Evolutionary conservation across 2,888 invertebrate species (phyloP).

Genomic region (Drosophila hamatofila): DNA sequence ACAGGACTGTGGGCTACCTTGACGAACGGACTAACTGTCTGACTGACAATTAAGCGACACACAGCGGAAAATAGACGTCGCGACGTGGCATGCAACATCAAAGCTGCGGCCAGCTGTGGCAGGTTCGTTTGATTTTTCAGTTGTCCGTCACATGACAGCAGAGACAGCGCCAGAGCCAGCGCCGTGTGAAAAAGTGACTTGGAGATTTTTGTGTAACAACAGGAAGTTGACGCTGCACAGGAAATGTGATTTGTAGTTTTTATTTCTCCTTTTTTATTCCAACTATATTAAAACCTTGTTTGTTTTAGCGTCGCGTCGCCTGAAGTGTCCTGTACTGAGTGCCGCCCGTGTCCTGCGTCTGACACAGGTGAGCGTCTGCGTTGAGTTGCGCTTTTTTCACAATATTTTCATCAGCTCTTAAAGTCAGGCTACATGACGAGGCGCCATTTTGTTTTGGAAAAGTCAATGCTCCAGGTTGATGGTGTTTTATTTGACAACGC

Average conservation of each 20-base stretch:
- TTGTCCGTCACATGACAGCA: conserved; percentile 55
- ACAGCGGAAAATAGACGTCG: conserved; percentile 82
- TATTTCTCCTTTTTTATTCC: conserved; percentile 26
- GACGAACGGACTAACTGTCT: conserved; percentile 39
- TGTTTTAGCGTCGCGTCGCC: conserved; percentile 37
- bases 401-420: conserved; percentile 50
- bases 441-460: conserved; percentile 66
- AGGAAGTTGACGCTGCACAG: conserved; percentile 76
- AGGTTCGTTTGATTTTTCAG: conserved; percentile 66
- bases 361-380: conserved; percentile 38
- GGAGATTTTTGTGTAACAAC: conserved; percentile 71
- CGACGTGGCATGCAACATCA: conserved; percentile 79
- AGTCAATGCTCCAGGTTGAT: conserved; percentile 64
- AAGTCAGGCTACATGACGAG: conserved; percentile 57
- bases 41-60: conserved; percentile 78
- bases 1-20: conserved; percentile 52
- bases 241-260: conserved; percentile 81
- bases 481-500: conserved; percentile 58
- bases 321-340: conserved; percentile 42
- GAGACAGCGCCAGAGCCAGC: conserved; percentile 21
- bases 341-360: conserved; percentile 16
- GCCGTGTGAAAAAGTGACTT: conserved; percentile 83
- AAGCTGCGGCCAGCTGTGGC: conserved; percentile 64
- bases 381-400: conserved; percentile 38
- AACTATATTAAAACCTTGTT: conserved; percentile 62